Evolutionary conservation across 2,888 invertebrate species (phyloP).

Genomic region (Cheiracanthium punctorium): DNA sequence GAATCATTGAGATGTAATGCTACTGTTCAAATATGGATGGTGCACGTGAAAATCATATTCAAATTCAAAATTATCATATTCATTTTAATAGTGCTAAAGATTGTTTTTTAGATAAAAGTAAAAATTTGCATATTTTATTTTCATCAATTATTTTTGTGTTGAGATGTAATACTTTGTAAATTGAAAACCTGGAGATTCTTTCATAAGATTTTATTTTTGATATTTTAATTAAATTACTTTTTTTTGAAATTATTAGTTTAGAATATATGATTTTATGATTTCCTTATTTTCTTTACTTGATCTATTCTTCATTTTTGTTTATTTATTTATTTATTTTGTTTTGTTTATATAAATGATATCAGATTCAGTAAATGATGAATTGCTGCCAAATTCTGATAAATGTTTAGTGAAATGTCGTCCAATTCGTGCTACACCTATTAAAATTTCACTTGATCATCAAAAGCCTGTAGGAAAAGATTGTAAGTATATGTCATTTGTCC

Average conservation of each 20-base stretch:
- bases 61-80: no score
- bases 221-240: neutral
- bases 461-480: constrained; percentile 78
- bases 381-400: constrained; percentile 54
- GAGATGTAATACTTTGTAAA: neutral
- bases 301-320: constrained; percentile 16
- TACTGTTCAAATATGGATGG: no score
- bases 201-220: neutral
- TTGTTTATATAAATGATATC: constrained; percentile 15
- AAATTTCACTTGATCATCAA: constrained; percentile 82
- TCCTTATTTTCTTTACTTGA: neutral
- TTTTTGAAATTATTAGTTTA: neutral
- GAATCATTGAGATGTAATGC: no score
- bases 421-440: constrained; percentile 80
- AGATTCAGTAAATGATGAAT: constrained; percentile 63
- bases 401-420: constrained; percentile 62
- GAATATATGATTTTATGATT: neutral
- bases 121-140: no score
- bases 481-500: constrained; percentile 32
- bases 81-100: no score
- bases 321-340: constrained; percentile 18
- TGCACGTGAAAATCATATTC: no score
- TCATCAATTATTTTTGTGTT: no score
- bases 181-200: neutral
- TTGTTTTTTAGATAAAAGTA: no score